phyloP scores from a whole-genome alignment of 2,888 invertebrate species.

The Tricholauxania praeusta region DNA sequence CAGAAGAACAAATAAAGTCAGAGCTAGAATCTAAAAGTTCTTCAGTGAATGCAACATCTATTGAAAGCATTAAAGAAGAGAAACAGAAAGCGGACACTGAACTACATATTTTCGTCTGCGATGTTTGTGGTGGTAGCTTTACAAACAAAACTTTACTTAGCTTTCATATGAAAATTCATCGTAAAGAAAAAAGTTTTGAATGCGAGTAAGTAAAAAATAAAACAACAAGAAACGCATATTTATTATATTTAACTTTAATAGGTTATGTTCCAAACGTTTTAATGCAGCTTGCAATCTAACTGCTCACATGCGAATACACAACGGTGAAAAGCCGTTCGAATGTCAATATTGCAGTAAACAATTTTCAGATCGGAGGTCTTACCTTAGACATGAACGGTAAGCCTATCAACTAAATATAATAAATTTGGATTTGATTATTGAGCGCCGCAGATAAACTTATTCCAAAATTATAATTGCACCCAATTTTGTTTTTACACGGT shows the following conservation, averaged over 20 bases:
- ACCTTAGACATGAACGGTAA: slow-evolving; percentile 64
- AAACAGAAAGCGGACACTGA: slow-evolving; percentile 21
- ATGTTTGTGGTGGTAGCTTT: slow-evolving; percentile 53
- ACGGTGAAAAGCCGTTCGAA: slow-evolving; percentile 59
- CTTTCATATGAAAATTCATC: slow-evolving; percentile 54
- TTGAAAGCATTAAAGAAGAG: slow-evolving; percentile 1
- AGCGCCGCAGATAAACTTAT: no score
- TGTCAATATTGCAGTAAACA: slow-evolving; percentile 56
- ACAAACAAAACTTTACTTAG: slow-evolving; percentile 46
- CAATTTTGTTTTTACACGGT: no score
- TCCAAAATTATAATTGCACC: no score
- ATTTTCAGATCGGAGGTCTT: slow-evolving; percentile 64
- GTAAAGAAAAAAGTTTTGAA: slow-evolving; percentile 48
- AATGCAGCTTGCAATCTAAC: slow-evolving; percentile 57
- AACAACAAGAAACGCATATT: not conserved
- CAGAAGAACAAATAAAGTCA: slow-evolving; percentile 17
- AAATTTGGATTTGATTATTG: no score
- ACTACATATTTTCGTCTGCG: slow-evolving; percentile 39
- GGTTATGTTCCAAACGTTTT: slow-evolving; percentile 56
- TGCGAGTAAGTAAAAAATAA: slow-evolving; percentile 47
- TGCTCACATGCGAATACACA: slow-evolving; percentile 60
- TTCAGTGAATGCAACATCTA: not conserved
- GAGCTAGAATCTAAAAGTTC: not conserved
- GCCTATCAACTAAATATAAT: not conserved
- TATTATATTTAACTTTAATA: slow-evolving; percentile 21